phyloP scores from a whole-genome alignment of 2,113 vertebrate species.

The Gallinago jamesoni region DNA sequence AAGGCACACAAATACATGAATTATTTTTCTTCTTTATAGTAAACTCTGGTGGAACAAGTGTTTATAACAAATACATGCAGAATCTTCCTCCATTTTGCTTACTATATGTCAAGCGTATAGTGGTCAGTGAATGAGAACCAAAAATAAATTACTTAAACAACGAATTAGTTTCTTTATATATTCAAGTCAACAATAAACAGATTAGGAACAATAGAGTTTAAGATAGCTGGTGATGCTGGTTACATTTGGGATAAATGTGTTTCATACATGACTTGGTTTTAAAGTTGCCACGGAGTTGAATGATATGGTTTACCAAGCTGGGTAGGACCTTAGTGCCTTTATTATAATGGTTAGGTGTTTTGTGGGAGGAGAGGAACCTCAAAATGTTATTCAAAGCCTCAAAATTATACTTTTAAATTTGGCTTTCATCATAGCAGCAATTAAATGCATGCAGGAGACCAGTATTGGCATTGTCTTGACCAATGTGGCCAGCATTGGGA shows the following conservation, averaged over 20 bases:
- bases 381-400: neutral
- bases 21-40: neutral
- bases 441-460: neutral
- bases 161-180: neutral
- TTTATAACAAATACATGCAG: neutral
- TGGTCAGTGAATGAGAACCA: neutral
- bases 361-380: accelerated
- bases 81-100: neutral
- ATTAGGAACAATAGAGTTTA: neutral
- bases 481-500: neutral
- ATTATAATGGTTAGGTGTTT: neutral
- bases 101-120: neutral
- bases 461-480: accelerated
- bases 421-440: neutral
- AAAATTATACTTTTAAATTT: neutral
- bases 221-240: neutral
- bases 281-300: neutral
- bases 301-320: neutral
- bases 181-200: neutral
- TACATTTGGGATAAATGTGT: neutral
- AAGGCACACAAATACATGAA: neutral
- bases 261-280: neutral
- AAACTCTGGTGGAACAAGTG: neutral
- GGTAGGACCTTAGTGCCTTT: neutral
- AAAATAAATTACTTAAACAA: neutral